Evolutionary conservation across 1,140 invertebrate genomes (phyloP).

Genomic region (Drosophila oshimai): DNA sequence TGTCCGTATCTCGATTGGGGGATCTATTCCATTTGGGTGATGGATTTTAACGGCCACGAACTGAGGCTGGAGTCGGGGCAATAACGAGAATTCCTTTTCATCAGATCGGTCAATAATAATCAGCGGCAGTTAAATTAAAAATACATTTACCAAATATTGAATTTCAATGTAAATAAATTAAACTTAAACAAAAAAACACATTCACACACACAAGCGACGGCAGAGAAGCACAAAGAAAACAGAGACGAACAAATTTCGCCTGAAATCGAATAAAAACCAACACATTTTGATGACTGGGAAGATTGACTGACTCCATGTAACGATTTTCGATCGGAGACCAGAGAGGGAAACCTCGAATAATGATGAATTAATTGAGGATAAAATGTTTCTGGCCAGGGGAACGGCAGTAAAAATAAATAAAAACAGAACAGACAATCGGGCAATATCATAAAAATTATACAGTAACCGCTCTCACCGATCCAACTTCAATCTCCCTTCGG

Average conservation of each 20-base stretch:
- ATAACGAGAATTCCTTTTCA: constrained; percentile 60
- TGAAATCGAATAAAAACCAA: constrained; percentile 74
- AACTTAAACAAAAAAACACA: constrained; percentile 50
- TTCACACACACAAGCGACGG: constrained; percentile 11
- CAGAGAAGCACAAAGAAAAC: constrained; percentile 7
- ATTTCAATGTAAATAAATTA: constrained; percentile 82
- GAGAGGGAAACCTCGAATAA: constrained; percentile 58
- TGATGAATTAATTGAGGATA: constrained; percentile 79
- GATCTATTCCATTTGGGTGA: constrained; percentile 37
- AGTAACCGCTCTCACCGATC: constrained; percentile 50
- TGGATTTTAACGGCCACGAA: constrained; percentile 30
- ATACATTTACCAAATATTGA: constrained; percentile 81
- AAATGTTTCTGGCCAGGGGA: constrained; percentile 46
- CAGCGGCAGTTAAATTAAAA: constrained; percentile 70
- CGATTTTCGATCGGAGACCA: constrained; percentile 24
- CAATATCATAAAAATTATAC: constrained; percentile 79
- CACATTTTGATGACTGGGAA: constrained; percentile 59
- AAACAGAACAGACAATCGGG: constrained; percentile 38
- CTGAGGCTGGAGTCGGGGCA: neutral
- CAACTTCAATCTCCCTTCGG: constrained; percentile 11
- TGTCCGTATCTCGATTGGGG: constrained; percentile 8
- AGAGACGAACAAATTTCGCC: constrained; percentile 56
- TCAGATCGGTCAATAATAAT: constrained; percentile 54
- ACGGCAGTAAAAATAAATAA: constrained; percentile 53
- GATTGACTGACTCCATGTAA: constrained; percentile 30